A percentile compares a stretch with the other conserved stretches of the same genome.
Conservation (phyloP, 1,140 invertebrate species). For the Aphidius ervi region DNA sequence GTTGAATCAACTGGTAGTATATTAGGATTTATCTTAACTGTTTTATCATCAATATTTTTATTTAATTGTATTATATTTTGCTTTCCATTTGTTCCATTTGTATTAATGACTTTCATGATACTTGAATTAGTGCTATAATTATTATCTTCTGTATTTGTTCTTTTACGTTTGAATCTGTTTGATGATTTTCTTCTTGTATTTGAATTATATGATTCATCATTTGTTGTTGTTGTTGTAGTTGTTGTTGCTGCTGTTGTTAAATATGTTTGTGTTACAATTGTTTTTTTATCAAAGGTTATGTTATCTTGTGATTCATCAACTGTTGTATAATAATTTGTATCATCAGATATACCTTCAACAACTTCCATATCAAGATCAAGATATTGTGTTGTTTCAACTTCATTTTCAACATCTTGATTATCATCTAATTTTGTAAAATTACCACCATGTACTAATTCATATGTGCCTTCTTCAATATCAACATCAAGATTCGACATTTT, state of each 20-base stretch:
- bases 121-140: no score
- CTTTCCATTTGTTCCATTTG: no score
- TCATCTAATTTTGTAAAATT: not conserved
- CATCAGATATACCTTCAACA: conserved; percentile 22
- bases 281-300: conserved; percentile 2
- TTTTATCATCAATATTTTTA: no score
- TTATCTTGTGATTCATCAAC: conserved; percentile 20
- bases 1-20: not conserved
- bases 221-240: conserved; percentile 19
- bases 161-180: not conserved
- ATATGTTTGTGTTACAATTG: not conserved
- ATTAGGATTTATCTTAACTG: not conserved
- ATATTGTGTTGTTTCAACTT: conserved; percentile 30
- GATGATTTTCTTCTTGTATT: not conserved
- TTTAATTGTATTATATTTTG: no score
- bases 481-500: no score
- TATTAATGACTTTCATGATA: no score
- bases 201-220: conserved; percentile 26
- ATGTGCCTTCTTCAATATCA: not conserved
- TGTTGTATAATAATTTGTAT: conserved; percentile 28
- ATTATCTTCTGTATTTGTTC: no score
- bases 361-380: conserved; percentile 31
- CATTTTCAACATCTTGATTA: conserved; percentile 12
- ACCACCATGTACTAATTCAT: conserved; percentile 7
- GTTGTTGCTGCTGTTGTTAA: conserved; percentile 14